Base-by-base conservation (phyloP, 2,797 vertebrate species). In the Potorous gilbertii region DNA sequence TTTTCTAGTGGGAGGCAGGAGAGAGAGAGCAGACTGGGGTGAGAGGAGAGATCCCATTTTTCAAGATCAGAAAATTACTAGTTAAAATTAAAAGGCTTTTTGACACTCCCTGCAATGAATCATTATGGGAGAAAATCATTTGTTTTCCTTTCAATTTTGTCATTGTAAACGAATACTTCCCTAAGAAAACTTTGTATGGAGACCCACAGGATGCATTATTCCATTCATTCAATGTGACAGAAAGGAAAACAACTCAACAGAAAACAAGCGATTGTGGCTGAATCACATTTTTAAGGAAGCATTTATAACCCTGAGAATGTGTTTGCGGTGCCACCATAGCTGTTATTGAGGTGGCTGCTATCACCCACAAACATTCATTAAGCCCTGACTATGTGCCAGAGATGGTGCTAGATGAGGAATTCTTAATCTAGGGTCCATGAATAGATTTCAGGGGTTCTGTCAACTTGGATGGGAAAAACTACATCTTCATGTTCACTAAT, bases 121-220 rank as follows among this genome's bases (percentile, higher is more conserved):
- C 56, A 46, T 90, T 95, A 52, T 95, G 94, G 92, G 54, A 96
- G 74, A 62, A 97, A 95, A 54, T 94, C 21, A 95, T 96, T 95
- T 94, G 66, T 97, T 97, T 97, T 96, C 66, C 50, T 97, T 97
- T 96, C 93, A 55, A 66, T 96, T 97, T 94, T 97, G 96, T 54
- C 96, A 95, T 93, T 90, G 31, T 54, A 96, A 96, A 91, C 97
- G 54, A 96, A 96, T 97, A 93, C n/a, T 29, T 29, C 93, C 93
- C 93, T 97, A 97, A 89, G 94, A 97, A 95, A 96, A 95, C 87
- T 95, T 66, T 95, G n/a, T 16, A 21, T 89, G 90, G 93, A 90
- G 74, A 94, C 93, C 91, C 91, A 95, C 56, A 96, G 62, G 96
- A 96, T 96, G 94, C 91, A 94, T 95, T 93, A 50, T 74, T 94